Conservation (phyloP, 2,797 vertebrate species). For the Amniataba percoides region DNA sequence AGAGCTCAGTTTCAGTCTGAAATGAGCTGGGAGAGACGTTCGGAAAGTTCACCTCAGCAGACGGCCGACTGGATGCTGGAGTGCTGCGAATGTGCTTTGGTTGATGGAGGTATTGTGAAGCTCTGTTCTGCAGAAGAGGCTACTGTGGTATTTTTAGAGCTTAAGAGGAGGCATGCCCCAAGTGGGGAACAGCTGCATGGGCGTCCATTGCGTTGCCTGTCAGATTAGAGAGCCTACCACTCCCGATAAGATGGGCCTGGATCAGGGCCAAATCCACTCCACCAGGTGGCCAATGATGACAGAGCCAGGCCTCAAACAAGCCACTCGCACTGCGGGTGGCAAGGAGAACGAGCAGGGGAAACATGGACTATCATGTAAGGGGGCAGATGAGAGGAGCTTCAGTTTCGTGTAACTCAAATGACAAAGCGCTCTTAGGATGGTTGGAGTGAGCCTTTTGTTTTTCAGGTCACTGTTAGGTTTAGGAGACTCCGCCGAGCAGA, state of each 20-base stretch:
- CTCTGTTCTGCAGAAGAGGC: slow-evolving; percentile 55
- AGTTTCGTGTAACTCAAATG: slow-evolving; percentile 12
- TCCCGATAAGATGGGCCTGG: slow-evolving; percentile 76
- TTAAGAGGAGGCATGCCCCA: slow-evolving; percentile 79
- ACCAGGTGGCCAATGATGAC: slow-evolving; percentile 78
- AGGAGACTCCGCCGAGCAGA: slow-evolving; percentile 26
- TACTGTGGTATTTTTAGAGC: slow-evolving; percentile 85
- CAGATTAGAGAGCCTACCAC: slow-evolving; percentile 78
- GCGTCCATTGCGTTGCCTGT: slow-evolving; percentile 74
- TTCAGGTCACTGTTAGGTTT: slow-evolving; percentile 58
- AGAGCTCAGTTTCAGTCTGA: slow-evolving; percentile 48
- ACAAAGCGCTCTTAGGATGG: slow-evolving; percentile 44
- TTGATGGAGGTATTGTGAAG: slow-evolving; percentile 62
- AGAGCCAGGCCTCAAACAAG: slow-evolving; percentile 46
- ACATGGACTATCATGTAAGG: slow-evolving; percentile 41
- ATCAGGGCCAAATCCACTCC: slow-evolving; percentile 73
- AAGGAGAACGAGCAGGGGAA: slow-evolving; percentile 27
- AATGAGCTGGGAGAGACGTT: slow-evolving; percentile 41
- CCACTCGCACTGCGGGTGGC: slow-evolving; percentile 23
- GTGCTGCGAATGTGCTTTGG: slow-evolving; percentile 52
- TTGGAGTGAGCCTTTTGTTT: slow-evolving; percentile 52
- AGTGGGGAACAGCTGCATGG: slow-evolving; percentile 84
- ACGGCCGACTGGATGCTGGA: slow-evolving; percentile 24
- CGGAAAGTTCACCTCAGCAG: slow-evolving; percentile 43
- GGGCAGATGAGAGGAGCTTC: slow-evolving; percentile 14